Evolutionary conservation across 2,888 invertebrate species (phyloP).

Genomic region (Tanypteryx hageni): DNA sequence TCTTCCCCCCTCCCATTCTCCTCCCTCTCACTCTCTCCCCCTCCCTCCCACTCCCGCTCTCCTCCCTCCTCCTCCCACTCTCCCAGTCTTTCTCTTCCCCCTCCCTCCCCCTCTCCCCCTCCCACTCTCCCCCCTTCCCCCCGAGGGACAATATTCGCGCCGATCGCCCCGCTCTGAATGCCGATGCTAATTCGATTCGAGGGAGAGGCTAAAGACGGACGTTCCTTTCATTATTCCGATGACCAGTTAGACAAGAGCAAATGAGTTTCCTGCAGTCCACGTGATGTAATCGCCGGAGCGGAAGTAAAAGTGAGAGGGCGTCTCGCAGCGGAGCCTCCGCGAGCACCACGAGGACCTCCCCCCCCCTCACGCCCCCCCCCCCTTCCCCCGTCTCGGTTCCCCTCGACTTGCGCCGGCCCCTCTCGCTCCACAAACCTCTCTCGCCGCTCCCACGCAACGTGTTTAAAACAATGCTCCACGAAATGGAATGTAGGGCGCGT

Average conservation of each 20-base stretch:
- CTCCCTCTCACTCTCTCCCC: constrained; percentile 54
- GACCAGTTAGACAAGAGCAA: constrained; percentile 27
- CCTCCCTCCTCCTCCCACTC: not conserved
- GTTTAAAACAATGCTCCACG: too few relatives aligned
- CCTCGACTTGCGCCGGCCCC: too few relatives aligned
- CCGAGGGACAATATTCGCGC: not conserved
- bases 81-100: not conserved
- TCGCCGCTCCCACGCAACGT: too few relatives aligned
- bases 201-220: not conserved
- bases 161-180: not conserved
- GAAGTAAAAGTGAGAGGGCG: not conserved
- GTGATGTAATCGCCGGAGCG: not conserved
- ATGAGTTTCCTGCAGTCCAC: constrained; percentile 1
- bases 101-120: too few relatives aligned
- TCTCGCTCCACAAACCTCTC: too few relatives aligned
- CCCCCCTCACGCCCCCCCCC: not conserved
- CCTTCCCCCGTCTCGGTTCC: too few relatives aligned
- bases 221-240: constrained; percentile 17
- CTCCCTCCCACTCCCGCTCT: constrained; percentile 15
- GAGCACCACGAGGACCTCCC: not conserved
- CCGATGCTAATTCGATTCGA: not conserved
- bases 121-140: too few relatives aligned
- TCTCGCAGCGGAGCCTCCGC: too few relatives aligned
- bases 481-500: too few relatives aligned
- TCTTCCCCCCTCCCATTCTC: constrained; percentile 31